These are phyloP conservation scores for Excalfactoria chinensis DNA, from an alignment of 2,113 vertebrate genomes.

Conservation along the genomic window DNA sequence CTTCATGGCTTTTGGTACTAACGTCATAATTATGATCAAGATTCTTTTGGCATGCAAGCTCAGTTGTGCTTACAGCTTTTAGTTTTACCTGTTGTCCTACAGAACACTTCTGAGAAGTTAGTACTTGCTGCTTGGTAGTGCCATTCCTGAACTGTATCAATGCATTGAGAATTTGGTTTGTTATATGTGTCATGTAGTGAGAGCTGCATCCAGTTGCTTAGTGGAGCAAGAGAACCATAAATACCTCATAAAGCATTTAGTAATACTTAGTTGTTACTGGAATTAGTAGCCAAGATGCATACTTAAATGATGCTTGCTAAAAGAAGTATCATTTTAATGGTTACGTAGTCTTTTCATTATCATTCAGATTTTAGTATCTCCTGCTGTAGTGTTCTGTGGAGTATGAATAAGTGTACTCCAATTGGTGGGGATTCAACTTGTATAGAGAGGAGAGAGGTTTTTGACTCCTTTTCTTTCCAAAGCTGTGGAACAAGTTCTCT, in stretches of 20 bases:
- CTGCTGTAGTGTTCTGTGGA: background rate
- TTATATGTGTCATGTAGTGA: background rate
- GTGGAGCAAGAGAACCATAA: background rate
- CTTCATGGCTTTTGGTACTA: background rate
- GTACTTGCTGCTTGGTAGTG: background rate
- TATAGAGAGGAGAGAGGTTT: background rate
- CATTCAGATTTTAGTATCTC: background rate
- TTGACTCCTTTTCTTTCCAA: background rate
- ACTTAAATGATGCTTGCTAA: background rate
- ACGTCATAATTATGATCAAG: fast-evolving
- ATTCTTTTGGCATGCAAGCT: background rate
- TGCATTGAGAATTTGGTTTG: background rate
- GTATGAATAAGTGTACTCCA: background rate
- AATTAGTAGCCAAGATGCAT: background rate
- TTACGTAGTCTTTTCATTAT: background rate
- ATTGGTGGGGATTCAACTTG: background rate
- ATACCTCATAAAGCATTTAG: background rate
- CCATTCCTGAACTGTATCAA: background rate
- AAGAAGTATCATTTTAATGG: background rate
- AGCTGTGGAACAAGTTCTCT: background rate
- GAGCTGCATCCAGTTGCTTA: background rate
- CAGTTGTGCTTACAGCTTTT: background rate
- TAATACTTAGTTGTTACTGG: background rate
- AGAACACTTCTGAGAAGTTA: background rate
- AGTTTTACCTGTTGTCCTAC: background rate